phyloP scores from a whole-genome alignment of 2,113 vertebrate genomes.

The Pachycephala philippinensis region DNA sequence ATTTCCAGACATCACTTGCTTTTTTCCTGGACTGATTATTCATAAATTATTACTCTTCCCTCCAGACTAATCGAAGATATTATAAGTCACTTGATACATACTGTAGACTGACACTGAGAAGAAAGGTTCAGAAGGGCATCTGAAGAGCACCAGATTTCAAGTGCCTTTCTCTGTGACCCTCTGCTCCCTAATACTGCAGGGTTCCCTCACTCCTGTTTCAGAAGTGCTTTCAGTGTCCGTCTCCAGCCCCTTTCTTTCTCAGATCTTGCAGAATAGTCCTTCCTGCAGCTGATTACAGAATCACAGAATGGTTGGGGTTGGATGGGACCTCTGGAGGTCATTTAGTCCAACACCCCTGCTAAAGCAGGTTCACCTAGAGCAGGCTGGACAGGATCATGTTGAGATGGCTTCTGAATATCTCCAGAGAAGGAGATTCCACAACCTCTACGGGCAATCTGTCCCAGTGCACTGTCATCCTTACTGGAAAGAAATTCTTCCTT shows the following conservation, averaged over 20 bases:
- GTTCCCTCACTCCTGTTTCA: neutral
- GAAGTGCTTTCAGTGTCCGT: neutral
- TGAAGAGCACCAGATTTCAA: neutral
- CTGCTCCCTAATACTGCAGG: neutral
- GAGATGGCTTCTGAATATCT: neutral
- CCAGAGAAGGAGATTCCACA: neutral
- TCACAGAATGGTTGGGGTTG: neutral
- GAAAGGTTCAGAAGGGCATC: neutral
- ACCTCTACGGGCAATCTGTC: neutral
- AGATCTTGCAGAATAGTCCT: neutral
- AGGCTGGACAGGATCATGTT: neutral
- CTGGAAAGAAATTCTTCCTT: neutral
- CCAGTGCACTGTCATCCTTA: accelerated
- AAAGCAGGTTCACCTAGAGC: neutral
- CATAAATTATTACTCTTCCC: neutral
- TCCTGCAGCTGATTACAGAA: neutral
- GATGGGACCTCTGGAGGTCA: neutral
- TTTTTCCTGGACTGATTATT: neutral
- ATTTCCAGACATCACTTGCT: neutral
- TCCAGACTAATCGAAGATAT: neutral
- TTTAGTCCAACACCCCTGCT: neutral
- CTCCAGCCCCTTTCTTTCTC: neutral
- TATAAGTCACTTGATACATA: neutral
- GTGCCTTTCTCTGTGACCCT: neutral
- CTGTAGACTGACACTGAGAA: neutral